These are phyloP conservation scores for Agriotes lineatus DNA, from an alignment of 2,888 invertebrate genomes.

Conservation along the genomic window DNA sequence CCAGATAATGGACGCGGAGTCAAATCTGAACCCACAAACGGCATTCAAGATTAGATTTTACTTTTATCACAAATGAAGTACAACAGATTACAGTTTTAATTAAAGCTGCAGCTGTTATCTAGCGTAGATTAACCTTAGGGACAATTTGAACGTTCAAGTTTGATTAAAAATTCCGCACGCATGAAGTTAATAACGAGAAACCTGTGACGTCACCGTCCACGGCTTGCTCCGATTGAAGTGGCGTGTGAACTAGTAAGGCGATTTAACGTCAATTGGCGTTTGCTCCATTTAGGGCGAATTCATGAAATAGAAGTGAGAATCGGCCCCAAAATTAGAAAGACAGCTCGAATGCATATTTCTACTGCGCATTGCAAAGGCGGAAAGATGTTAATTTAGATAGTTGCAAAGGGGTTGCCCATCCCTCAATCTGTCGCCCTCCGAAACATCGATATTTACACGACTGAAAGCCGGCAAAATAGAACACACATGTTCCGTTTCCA, in stretches of 20 bases:
- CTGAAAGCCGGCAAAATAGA: slow-evolving; percentile 12
- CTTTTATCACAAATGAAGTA: too few species aligned
- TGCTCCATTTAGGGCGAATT: neutral
- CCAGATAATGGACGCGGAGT: neutral
- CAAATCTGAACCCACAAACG: neutral
- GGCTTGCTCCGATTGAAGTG: neutral
- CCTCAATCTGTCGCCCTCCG: slow-evolving; percentile 4
- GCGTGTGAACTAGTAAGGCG: too few species aligned
- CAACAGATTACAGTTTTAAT: too few species aligned
- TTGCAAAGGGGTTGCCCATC: slow-evolving; percentile 22
- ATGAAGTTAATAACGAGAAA: neutral
- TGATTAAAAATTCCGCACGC: neutral
- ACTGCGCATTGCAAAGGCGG: neutral
- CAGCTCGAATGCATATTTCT: neutral
- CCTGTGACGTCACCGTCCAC: neutral
- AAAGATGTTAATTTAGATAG: slow-evolving; percentile 36
- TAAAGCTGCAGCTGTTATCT: too few species aligned
- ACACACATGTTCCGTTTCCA: slow-evolving; percentile 13
- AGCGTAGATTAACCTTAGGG: too few species aligned
- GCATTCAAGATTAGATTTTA: too few species aligned
- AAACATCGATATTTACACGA: slow-evolving; percentile 21
- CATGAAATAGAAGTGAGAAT: neutral
- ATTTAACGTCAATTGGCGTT: too few species aligned
- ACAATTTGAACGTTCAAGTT: neutral
- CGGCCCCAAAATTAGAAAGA: too few species aligned